These are phyloP conservation scores for Dinocampus coccinellae DNA, from an alignment of 2,888 invertebrate species.

Conservation along the genomic window DNA sequence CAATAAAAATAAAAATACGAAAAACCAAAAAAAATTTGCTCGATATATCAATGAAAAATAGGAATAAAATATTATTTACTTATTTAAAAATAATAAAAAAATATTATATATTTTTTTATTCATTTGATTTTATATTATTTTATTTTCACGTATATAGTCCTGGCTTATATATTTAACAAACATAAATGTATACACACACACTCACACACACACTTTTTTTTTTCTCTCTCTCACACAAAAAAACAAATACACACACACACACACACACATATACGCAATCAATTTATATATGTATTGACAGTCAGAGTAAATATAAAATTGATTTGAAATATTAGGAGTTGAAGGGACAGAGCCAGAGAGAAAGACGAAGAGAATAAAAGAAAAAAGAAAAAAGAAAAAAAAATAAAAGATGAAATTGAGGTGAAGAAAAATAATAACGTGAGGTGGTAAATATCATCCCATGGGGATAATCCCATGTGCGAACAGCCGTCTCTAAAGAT, in stretches of 20 bases:
- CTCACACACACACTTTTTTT: too few species aligned
- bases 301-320: neutral
- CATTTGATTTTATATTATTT: too few species aligned
- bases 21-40: neutral
- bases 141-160: neutral
- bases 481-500: neutral
- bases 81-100: neutral
- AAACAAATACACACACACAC: too few species aligned
- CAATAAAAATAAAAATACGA: neutral
- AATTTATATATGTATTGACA: neutral
- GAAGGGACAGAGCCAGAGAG: too few species aligned
- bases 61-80: neutral
- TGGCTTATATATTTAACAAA: neutral
- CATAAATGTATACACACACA: too few species aligned
- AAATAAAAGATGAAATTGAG: neutral
- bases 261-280: too few species aligned
- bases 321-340: too few species aligned
- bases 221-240: too few species aligned
- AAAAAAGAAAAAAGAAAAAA: neutral
- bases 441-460: neutral
- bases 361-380: neutral
- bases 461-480: constrained; percentile 6
- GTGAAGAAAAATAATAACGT: too few species aligned
- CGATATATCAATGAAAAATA: neutral
- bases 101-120: too few species aligned